Evolutionary conservation across 30 jellyfish, hydroid and myxozoan genomes (phyloP).

Genomic region (Cassiopea xamachana): DNA sequence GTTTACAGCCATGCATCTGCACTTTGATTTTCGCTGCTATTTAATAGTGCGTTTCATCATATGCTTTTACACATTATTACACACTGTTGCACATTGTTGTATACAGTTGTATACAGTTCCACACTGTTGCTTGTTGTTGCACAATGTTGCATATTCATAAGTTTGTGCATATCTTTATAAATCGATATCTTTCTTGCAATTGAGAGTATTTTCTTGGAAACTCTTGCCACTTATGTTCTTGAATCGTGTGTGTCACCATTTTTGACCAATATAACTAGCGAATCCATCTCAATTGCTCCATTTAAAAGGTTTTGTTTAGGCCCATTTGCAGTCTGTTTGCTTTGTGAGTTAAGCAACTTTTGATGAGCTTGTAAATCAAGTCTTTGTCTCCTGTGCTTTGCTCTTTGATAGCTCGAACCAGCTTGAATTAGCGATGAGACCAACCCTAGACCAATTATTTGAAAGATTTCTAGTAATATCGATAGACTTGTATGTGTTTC

Average conservation of each 20-base stretch:
- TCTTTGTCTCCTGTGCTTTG: constrained; percentile 63
- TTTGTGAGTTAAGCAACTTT: not conserved
- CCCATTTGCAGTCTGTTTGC: constrained; percentile 36
- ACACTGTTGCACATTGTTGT: not conserved
- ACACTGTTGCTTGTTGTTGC: not conserved
- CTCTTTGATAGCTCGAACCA: constrained; percentile 47
- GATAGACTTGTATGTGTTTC: constrained; percentile 24
- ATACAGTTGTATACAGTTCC: not conserved
- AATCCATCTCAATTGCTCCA: constrained; percentile 70
- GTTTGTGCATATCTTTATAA: no score
- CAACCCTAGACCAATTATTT: constrained; percentile 60
- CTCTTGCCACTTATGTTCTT: not conserved
- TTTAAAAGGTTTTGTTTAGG: constrained; percentile 13
- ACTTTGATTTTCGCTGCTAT: not conserved
- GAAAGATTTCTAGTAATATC: constrained; percentile 39
- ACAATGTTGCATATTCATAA: not conserved
- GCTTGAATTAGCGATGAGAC: constrained; percentile 69
- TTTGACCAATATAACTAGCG: constrained; percentile 61
- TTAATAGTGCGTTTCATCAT: not conserved
- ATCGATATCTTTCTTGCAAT: not conserved
- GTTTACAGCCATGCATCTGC: not conserved
- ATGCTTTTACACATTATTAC: not conserved
- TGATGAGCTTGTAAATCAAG: constrained; percentile 23
- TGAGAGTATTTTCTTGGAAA: not conserved
- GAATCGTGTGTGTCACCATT: constrained; percentile 6